phyloP scores from a whole-genome alignment of 2,113 vertebrate genomes.

The Amphiprion ocellaris region DNA sequence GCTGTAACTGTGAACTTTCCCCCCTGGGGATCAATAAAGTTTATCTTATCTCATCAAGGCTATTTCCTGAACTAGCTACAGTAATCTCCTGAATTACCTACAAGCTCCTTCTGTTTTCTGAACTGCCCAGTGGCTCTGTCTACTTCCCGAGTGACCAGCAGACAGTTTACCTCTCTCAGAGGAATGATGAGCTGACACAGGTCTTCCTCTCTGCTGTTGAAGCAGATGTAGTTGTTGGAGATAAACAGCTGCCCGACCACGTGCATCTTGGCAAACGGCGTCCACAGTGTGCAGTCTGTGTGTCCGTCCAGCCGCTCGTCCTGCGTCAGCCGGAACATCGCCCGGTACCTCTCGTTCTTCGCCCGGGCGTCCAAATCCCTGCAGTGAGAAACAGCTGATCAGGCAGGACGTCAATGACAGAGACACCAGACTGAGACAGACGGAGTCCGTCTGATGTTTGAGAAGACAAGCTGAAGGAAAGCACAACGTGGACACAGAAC shows the following conservation, averaged over 20 bases:
- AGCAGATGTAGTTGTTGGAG: constrained; percentile 98
- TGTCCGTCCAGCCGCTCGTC: constrained; percentile 96
- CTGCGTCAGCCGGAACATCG: constrained; percentile 91
- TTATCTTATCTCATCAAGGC: too few relatives aligned
- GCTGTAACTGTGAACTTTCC: too few relatives aligned
- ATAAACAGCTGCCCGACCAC: constrained; percentile 97
- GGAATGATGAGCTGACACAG: constrained; percentile 96
- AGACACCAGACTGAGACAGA: too few relatives aligned
- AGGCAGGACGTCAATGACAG: background rate
- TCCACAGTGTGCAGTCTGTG: constrained; percentile 97
- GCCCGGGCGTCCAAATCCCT: constrained; percentile 96
- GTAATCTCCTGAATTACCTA: too few relatives aligned
- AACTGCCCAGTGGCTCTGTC: background rate
- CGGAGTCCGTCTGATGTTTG: too few relatives aligned
- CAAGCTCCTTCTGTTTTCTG: too few relatives aligned
- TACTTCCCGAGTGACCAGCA: background rate
- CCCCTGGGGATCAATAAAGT: too few relatives aligned
- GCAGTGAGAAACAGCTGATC: constrained; percentile 22
- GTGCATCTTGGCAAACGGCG: constrained; percentile 95
- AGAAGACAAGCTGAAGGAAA: too few relatives aligned
- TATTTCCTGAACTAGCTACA: too few relatives aligned
- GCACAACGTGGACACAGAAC: too few relatives aligned
- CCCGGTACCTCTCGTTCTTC: constrained; percentile 95
- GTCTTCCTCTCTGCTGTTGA: constrained; percentile 94
- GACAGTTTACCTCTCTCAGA: constrained; percentile 90